Conservation (phyloP, 1,140 invertebrate genomes). For the Ylistrum balloti region DNA sequence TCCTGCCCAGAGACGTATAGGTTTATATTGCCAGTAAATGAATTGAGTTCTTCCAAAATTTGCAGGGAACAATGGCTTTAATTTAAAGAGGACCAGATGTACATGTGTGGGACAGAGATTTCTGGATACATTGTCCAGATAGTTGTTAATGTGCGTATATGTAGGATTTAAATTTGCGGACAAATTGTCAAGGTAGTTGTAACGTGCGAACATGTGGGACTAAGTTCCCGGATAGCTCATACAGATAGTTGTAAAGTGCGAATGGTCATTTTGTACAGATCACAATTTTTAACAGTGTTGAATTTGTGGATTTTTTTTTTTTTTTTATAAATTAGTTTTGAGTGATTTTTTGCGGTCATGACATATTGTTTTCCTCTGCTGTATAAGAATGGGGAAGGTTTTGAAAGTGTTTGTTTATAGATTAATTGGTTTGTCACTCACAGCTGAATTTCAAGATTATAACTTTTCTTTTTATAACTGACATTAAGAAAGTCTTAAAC, state of each 20-base stretch:
- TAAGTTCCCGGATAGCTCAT: too few species aligned
- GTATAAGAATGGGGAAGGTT: neutral
- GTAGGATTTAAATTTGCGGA: too few species aligned
- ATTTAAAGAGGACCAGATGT: neutral
- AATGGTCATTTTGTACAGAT: slow-evolving; percentile 6
- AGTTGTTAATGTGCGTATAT: too few species aligned
- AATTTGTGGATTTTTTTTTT: neutral
- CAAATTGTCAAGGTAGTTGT: too few species aligned
- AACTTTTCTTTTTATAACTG: neutral
- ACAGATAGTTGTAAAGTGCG: neutral
- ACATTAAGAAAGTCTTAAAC: too few species aligned
- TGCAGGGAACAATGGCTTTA: slow-evolving; percentile 25
- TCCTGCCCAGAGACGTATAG: neutral
- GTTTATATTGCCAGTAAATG: neutral
- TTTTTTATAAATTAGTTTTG: slow-evolving; percentile 27
- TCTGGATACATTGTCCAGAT: neutral
- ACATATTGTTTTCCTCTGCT: neutral
- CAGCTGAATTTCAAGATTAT: neutral
- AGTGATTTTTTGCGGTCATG: neutral
- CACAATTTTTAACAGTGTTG: slow-evolving; percentile 18
- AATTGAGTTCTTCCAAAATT: slow-evolving; percentile 17
- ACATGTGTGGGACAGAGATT: neutral
- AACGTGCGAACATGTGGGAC: too few species aligned
- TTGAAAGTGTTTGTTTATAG: neutral
- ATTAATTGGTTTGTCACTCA: neutral